phyloP scores from a whole-genome alignment of 1,140 invertebrate species.

The Drosophila cardini region DNA sequence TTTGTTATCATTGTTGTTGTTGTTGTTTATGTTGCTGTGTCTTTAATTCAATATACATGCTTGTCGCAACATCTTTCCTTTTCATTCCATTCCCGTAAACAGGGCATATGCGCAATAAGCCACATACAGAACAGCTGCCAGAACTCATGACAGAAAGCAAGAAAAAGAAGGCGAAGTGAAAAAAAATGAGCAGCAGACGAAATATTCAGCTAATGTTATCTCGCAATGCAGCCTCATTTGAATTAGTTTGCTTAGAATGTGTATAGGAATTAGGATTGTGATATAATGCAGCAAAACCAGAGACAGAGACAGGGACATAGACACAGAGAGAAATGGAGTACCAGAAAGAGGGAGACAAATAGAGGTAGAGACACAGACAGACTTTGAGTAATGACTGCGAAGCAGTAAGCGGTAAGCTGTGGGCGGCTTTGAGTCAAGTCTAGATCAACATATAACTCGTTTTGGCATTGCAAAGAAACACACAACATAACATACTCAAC shows the following conservation, averaged over 20 bases:
- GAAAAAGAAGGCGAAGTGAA: neutral
- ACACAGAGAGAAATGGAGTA: no score
- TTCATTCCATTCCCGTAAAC: constrained; percentile 36
- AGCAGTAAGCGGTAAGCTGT: constrained; percentile 20
- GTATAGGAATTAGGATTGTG: constrained; percentile 42
- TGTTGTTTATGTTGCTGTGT: constrained; percentile 35
- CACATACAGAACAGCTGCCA: constrained; percentile 29
- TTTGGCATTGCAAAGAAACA: constrained; percentile 30
- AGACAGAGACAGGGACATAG: neutral
- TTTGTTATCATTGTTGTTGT: constrained; percentile 20
- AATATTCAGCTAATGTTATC: constrained; percentile 51
- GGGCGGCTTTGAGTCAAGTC: constrained; percentile 26
- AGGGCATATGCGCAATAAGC: constrained; percentile 73
- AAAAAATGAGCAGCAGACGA: constrained; percentile 14
- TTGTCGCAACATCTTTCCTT: constrained; percentile 41
- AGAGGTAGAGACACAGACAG: neutral
- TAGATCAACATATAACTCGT: constrained; percentile 43
- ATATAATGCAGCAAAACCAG: constrained; percentile 45
- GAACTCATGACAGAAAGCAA: neutral
- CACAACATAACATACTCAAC: neutral
- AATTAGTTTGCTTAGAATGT: constrained; percentile 41
- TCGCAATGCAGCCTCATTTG: constrained; percentile 59
- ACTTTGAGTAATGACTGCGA: constrained; percentile 76
- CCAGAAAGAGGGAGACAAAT: neutral
- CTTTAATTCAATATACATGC: constrained; percentile 74